Conservation (phyloP, 2,888 invertebrate genomes). For the Perithous albicinctus region DNA sequence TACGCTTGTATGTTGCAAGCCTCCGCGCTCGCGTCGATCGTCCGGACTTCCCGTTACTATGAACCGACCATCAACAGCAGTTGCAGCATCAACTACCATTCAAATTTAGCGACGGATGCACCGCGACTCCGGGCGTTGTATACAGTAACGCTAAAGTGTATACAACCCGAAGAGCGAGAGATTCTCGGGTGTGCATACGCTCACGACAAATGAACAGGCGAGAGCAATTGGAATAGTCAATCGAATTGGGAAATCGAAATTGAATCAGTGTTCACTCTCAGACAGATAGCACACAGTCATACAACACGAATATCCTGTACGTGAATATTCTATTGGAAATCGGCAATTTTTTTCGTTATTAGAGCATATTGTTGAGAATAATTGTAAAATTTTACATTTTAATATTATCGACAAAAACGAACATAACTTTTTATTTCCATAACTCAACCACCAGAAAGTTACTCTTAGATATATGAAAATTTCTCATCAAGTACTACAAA, state of each 20-base stretch:
- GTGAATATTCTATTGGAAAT: neutral
- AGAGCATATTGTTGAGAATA: neutral
- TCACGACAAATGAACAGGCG: constrained; percentile 45
- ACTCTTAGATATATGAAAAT: neutral
- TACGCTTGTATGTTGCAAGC: neutral
- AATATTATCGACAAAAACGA: neutral
- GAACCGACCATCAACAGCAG: constrained; percentile 36
- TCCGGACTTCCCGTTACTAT: constrained; percentile 29
- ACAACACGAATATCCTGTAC: constrained; percentile 4
- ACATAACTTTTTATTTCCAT: too few species aligned
- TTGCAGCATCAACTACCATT: constrained; percentile 22
- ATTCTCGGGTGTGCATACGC: constrained; percentile 29
- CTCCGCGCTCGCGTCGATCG: constrained; percentile 5
- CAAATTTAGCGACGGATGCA: constrained; percentile 42
- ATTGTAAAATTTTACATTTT: neutral
- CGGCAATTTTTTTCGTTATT: neutral
- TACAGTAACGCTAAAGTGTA: constrained; percentile 14
- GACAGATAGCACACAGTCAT: constrained; percentile 2
- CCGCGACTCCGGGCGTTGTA: neutral
- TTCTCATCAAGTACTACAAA: too few species aligned
- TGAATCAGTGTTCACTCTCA: constrained; percentile 46
- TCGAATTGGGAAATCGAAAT: constrained; percentile 47
- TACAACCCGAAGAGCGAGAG: constrained; percentile 12
- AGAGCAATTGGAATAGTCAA: constrained; percentile 43
- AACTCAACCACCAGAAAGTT: too few species aligned